Base-by-base conservation (phyloP, 2,113 vertebrate genomes). In the Pheucticus melanocephalus region DNA sequence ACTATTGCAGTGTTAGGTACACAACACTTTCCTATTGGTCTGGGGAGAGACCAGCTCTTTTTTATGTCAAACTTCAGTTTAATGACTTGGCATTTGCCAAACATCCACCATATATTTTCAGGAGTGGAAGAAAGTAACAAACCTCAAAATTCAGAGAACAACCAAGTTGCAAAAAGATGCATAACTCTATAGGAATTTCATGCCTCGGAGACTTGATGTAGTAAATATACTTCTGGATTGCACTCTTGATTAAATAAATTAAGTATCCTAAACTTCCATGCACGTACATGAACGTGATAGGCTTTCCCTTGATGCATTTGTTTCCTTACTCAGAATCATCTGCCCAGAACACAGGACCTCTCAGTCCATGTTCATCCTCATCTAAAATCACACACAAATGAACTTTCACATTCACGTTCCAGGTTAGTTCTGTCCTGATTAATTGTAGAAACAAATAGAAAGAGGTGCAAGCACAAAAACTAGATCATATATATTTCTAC, bases 151-250 rank as follows among this genome's bases (percentile, higher is more conserved):
- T 30, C 9, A 31, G 31, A 84, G 15, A 39, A 85, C 88, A 66
- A 20, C 0, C 0, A 47, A 47, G 5, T 27, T 42, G 4, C 35
- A 78, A 76, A 81, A 76, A 64, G 2, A 35, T 10, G 4, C 3
- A 53, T 30, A 28, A 37, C 45, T 61, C 16, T 51, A 7, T 31
- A 42, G 31, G 7, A 45, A 39, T 25, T 5, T 53, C 40, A 5
- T 23, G 10, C 4, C 24, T 68, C 5, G 0, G 33, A 31, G n/a
- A 53, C 28, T 31, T 57, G 19, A 28, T 24, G 10, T 1, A 2
- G 11, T 37, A 47, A 88, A 45, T 10, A 3, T 31, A 72, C 3
- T 54, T 63, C 20, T 66, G 51, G 40, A 51, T 50, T 53, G 23
- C 16, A 59, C 44, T 81, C 13, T 22, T n/a, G 7, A 42, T 17